Evolutionary conservation across 2,888 invertebrate species (phyloP).

Genomic region (Tupiocoris notatus): DNA sequence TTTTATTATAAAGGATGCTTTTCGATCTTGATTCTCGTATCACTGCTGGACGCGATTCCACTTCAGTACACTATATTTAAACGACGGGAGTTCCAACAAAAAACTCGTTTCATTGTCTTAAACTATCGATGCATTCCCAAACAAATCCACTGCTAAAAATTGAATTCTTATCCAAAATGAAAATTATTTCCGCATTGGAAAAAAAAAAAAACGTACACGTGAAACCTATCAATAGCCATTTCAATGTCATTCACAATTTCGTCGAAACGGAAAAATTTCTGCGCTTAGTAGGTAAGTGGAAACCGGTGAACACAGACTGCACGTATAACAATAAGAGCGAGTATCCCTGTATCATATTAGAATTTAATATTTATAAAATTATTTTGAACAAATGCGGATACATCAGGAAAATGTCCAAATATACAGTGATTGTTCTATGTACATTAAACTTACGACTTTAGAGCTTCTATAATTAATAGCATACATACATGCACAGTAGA

Average conservation of each 20-base stretch:
- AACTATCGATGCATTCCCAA: too few relatives aligned
- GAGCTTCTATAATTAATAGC: not conserved
- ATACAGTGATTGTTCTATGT: slow-evolving; percentile 6
- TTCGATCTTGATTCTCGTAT: slow-evolving; percentile 18
- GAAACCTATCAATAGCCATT: too few relatives aligned
- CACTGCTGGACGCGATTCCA: not conserved
- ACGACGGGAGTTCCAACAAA: too few relatives aligned
- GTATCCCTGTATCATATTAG: slow-evolving; percentile 17
- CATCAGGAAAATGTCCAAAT: slow-evolving; percentile 8
- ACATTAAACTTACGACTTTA: not conserved
- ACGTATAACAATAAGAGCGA: not conserved
- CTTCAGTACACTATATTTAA: too few relatives aligned
- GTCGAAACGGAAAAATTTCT: not conserved
- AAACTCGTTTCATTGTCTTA: too few relatives aligned
- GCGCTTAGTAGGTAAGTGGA: not conserved
- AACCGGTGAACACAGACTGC: slow-evolving; percentile 9
- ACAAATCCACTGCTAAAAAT: too few relatives aligned
- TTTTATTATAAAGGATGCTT: slow-evolving; percentile 19
- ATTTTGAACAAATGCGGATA: slow-evolving; percentile 2
- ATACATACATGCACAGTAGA: slow-evolving; percentile 2
- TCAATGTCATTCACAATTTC: too few relatives aligned
- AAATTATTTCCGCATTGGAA: too few relatives aligned
- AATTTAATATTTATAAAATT: slow-evolving; percentile 17
- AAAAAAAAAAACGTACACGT: too few relatives aligned
- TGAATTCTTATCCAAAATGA: too few relatives aligned